Conservation (phyloP, 2,113 vertebrate genomes). For the Passer montanus region DNA sequence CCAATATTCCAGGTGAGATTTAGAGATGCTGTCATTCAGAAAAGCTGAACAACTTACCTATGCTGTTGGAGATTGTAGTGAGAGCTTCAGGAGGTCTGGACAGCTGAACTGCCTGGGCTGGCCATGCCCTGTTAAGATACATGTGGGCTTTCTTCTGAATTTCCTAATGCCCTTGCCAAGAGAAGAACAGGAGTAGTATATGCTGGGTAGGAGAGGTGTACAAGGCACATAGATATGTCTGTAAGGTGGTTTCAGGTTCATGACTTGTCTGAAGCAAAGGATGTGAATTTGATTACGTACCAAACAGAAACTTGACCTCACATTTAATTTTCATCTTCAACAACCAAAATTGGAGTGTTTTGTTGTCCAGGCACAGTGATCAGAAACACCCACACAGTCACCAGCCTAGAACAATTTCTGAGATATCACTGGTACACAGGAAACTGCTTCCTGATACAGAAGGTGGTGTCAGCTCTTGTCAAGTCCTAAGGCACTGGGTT, state of each 20-base stretch:
- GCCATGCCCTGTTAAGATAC: not conserved
- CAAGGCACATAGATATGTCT: not conserved
- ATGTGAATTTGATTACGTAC: not conserved
- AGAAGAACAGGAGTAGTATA: not conserved
- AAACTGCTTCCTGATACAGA: not conserved
- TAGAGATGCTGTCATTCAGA: not conserved
- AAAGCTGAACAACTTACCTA: not conserved
- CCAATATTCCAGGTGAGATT: not conserved
- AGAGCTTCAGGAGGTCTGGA: not conserved
- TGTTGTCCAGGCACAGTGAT: not conserved
- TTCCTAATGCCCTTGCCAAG: not conserved
- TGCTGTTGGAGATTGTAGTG: not conserved
- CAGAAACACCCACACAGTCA: not conserved
- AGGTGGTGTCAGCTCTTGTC: not conserved
- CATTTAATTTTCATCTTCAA: not conserved
- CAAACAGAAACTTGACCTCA: not conserved
- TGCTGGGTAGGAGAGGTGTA: not conserved
- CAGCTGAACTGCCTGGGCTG: not conserved
- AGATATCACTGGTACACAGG: not conserved
- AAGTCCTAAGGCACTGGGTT: not conserved
- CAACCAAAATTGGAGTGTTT: not conserved
- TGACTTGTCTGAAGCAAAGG: not conserved
- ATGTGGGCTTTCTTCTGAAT: not conserved
- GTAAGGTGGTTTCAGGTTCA: not conserved
- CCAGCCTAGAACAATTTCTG: not conserved